phyloP scores from a whole-genome alignment of 35 echinoderm and acorn worm genomes.

The Ophiothrix spiculata region DNA sequence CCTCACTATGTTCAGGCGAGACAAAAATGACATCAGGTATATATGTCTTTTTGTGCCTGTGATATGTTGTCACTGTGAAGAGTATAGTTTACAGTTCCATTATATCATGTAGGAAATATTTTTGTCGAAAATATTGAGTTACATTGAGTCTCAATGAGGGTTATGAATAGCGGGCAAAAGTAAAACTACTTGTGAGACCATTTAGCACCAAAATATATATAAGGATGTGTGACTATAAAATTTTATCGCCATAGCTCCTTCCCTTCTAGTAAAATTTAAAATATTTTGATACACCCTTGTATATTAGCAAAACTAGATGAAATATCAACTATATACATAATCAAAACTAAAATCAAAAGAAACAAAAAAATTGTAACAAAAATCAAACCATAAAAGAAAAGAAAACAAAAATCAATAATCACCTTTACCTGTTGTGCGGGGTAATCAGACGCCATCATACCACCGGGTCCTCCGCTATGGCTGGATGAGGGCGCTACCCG shows the following conservation, averaged over 20 bases:
- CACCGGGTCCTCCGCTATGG: conserved; percentile 52
- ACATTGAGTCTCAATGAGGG: too few relatives aligned
- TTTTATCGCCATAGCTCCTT: background rate
- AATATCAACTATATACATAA: background rate
- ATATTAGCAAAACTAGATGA: background rate
- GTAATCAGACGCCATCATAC: conserved; percentile 81
- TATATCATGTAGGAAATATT: background rate
- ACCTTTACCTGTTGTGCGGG: conserved; percentile 74
- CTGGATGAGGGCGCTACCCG: conserved; percentile 52
- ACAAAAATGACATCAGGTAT: too few relatives aligned
- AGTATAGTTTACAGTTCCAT: too few relatives aligned
- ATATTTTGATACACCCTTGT: background rate
- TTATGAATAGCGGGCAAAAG: too few relatives aligned
- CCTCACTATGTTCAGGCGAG: too few relatives aligned
- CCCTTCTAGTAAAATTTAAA: background rate
- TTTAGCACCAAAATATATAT: too few relatives aligned
- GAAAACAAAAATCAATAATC: background rate
- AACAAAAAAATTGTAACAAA: background rate
- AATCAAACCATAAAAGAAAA: background rate
- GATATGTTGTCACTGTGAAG: too few relatives aligned
- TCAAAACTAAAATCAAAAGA: background rate
- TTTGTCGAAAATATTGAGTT: background rate
- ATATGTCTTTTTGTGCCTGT: too few relatives aligned
- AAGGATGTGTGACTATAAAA: background rate
- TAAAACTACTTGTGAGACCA: too few relatives aligned